A percentile compares a stretch with the other conserved stretches of the same genome.
Evolutionary conservation across 2,888 invertebrate species (phyloP).

Genomic region (Lasius fuliginosus): DNA sequence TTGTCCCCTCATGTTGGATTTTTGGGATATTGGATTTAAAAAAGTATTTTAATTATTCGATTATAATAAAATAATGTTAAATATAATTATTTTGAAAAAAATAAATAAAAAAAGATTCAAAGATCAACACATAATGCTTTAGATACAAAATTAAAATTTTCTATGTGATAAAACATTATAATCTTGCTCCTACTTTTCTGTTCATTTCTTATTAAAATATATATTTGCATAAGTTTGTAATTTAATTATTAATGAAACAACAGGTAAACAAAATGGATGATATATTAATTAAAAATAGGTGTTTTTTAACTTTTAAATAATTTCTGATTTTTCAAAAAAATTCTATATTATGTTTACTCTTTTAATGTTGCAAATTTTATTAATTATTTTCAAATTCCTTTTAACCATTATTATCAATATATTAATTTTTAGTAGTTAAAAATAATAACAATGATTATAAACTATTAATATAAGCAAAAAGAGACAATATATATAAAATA

Average conservation of each 20-base stretch:
- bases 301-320: not conserved
- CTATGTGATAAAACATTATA: too few relatives aligned
- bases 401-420: not conserved
- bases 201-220: not conserved
- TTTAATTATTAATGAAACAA: not conserved
- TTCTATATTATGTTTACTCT: not conserved
- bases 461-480: not conserved
- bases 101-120: not conserved
- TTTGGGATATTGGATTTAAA: conserved; percentile 87
- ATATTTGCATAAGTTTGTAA: not conserved
- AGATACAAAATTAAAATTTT: not conserved
- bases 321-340: not conserved
- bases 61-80: not conserved
- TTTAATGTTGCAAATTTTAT: not conserved
- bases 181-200: not conserved
- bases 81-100: not conserved
- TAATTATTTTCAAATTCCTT: not conserved
- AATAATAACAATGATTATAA: not conserved
- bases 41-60: conserved; percentile 40
- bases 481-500: too few relatives aligned
- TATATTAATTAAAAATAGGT: not conserved
- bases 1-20: conserved; percentile 70
- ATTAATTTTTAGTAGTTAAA: not conserved
- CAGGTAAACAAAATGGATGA: not conserved
- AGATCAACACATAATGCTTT: not conserved